Evolutionary conservation across 2,888 invertebrate species (phyloP).

Genomic region (Aleiodes testaceus): DNA sequence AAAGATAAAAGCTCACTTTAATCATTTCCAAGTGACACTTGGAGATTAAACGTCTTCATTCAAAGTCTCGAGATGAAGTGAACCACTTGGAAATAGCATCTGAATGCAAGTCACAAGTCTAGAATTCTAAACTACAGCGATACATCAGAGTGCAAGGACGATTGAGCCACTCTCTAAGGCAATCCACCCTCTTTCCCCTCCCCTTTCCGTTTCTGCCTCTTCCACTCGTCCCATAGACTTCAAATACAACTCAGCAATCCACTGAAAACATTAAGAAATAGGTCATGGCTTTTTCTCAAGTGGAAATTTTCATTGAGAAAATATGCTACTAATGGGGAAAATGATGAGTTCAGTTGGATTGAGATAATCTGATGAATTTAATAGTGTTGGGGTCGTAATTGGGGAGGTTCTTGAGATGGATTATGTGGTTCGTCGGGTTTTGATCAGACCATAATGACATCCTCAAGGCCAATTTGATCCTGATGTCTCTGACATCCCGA

Average conservation of each 20-base stretch:
- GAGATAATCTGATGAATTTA: too few relatives aligned
- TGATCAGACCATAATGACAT: too few relatives aligned
- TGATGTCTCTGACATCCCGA: too few relatives aligned
- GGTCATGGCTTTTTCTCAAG: conserved; percentile 19
- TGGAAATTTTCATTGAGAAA: too few relatives aligned
- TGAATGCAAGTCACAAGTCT: conserved; percentile 20
- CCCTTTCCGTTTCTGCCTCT: neutral
- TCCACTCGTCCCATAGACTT: conserved; percentile 16
- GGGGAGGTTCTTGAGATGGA: too few relatives aligned
- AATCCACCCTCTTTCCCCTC: neutral
- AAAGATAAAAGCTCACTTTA: neutral
- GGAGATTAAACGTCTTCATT: conserved; percentile 17
- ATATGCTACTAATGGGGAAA: too few relatives aligned
- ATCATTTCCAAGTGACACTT: conserved; percentile 1
- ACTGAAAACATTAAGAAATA: conserved; percentile 36
- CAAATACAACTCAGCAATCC: conserved; percentile 24
- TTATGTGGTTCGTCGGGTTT: too few relatives aligned
- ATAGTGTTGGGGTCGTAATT: too few relatives aligned
- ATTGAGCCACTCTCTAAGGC: conserved; percentile 22
- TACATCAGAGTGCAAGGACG: conserved; percentile 35
- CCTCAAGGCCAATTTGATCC: too few relatives aligned
- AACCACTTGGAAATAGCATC: neutral
- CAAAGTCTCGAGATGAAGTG: neutral
- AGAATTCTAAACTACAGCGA: conserved; percentile 39
- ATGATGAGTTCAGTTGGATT: too few relatives aligned